phyloP scores from a whole-genome alignment of 1,140 invertebrate species.

The Caerostris extrusa region DNA sequence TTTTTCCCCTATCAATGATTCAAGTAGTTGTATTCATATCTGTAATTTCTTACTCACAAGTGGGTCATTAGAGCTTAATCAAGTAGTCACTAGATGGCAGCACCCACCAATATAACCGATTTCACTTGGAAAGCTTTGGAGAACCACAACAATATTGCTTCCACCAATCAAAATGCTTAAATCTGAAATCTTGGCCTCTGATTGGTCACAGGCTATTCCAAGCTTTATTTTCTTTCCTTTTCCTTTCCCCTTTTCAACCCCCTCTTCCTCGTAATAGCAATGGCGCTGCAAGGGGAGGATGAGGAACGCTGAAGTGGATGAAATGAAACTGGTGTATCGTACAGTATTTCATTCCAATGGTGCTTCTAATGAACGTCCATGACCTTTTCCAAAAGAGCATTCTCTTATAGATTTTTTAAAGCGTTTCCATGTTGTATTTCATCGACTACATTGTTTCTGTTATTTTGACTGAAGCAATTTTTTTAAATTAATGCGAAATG shows the following conservation, averaged over 20 bases:
- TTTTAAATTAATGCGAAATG: no score
- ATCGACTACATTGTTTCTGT: no score
- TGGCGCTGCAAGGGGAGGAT: conserved; percentile 36
- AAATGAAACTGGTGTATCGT: neutral
- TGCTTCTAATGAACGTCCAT: conserved; percentile 25
- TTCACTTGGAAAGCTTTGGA: neutral
- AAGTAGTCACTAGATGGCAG: conserved; percentile 36
- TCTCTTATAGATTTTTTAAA: neutral
- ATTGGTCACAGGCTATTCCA: conserved; percentile 46
- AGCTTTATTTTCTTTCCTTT: conserved; percentile 11
- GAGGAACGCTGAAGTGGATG: conserved; percentile 24
- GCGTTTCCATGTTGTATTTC: no score
- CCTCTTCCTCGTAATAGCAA: conserved; percentile 41
- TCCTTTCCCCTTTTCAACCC: neutral
- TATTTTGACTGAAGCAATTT: no score
- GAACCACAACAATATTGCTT: conserved; percentile 14
- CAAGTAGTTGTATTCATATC: no score
- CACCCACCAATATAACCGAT: neutral
- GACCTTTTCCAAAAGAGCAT: neutral
- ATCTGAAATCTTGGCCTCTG: conserved; percentile 67
- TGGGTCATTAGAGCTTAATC: neutral
- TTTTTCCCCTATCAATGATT: no score
- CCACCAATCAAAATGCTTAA: conserved; percentile 57
- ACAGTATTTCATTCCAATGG: neutral
- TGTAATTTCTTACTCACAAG: no score